Evolutionary conservation across 1,140 invertebrate species (phyloP).

Genomic region (Phenacoccus solenopsis): DNA sequence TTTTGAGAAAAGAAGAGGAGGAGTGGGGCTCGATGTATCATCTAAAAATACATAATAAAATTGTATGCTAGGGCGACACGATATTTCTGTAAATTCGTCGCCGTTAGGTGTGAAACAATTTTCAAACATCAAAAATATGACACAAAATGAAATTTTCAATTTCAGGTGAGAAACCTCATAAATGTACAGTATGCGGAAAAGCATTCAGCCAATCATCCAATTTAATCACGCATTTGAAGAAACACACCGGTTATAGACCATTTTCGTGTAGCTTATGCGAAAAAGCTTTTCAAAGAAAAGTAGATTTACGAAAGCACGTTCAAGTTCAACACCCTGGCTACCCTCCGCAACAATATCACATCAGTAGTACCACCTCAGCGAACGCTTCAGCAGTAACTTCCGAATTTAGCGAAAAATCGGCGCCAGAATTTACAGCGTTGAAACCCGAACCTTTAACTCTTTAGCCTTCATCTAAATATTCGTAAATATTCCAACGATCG

Average conservation of each 20-base stretch:
- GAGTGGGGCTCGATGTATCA: no score
- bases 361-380: slow-evolving; percentile 24
- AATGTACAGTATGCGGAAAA: slow-evolving; percentile 81
- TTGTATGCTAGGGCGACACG: no score
- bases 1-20: no score
- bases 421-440: background rate
- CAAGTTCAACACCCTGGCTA: slow-evolving; percentile 43
- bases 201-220: slow-evolving; percentile 96
- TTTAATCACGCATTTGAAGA: slow-evolving; percentile 91
- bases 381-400: background rate
- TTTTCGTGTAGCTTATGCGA: slow-evolving; percentile 90
- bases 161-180: slow-evolving; percentile 87
- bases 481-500: no score
- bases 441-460: background rate
- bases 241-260: slow-evolving; percentile 94
- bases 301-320: slow-evolving; percentile 80
- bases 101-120: no score
- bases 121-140: background rate
- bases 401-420: background rate
- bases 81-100: no score
- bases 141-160: slow-evolving; percentile 34
- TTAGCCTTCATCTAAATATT: no score
- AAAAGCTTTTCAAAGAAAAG: slow-evolving; percentile 91
- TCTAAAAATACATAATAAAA: no score
- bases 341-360: slow-evolving; percentile 23